These are phyloP conservation scores for Myrmophylax atrothorax DNA, from an alignment of 2,113 vertebrate genomes.

Conservation along the genomic window DNA sequence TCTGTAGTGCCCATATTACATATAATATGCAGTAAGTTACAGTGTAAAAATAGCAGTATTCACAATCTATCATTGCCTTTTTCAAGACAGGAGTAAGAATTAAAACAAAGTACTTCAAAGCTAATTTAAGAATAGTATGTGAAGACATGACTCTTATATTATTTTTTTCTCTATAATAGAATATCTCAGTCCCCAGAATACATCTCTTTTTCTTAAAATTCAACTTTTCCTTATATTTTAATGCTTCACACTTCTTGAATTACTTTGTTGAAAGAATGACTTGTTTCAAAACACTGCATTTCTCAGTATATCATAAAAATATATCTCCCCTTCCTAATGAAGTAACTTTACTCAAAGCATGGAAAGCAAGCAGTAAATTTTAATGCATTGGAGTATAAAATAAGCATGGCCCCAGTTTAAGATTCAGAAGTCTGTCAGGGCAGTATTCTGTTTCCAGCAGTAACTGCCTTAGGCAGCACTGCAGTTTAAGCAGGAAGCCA, in stretches of 20 bases:
- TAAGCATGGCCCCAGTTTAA: not conserved
- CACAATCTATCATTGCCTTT: not conserved
- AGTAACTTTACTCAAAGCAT: conserved; percentile 10
- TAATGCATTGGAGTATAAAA: not conserved
- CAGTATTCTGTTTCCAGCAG: conserved; percentile 1
- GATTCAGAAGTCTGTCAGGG: not conserved
- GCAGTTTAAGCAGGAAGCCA: not conserved
- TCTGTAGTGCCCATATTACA: not conserved
- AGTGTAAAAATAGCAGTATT: not conserved
- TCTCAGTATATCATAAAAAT: conserved; percentile 1
- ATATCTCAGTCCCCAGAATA: not conserved
- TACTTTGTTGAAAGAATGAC: not conserved
- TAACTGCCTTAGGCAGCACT: not conserved
- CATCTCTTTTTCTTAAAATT: not conserved
- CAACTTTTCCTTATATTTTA: conserved; percentile 1
- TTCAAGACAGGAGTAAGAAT: not conserved
- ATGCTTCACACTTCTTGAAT: not conserved
- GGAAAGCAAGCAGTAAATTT: conserved; percentile 22
- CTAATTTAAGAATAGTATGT: not conserved
- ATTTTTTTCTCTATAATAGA: not conserved
- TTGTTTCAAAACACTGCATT: not conserved
- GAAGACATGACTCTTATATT: not conserved
- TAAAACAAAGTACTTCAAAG: not conserved
- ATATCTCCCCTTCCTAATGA: not conserved
- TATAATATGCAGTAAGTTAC: not conserved